A percentile compares a stretch with the other conserved stretches of the same genome.
Evolutionary conservation across 2,113 vertebrate species (phyloP).

Genomic region (Tachysurus vachellii): DNA sequence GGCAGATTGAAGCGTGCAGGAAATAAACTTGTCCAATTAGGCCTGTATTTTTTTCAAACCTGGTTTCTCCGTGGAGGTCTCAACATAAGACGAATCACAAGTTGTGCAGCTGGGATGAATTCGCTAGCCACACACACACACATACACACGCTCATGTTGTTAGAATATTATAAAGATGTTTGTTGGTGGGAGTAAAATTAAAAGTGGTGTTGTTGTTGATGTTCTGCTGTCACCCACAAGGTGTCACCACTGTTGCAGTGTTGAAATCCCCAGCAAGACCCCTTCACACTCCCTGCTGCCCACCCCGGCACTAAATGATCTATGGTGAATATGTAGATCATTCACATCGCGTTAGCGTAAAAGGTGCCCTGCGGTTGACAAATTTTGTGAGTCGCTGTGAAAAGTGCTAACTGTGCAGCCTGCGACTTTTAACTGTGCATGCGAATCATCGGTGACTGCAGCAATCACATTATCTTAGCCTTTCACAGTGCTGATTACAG

Average conservation of each 20-base stretch:
- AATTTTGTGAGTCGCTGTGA: constrained; percentile 73
- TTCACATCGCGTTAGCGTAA: constrained; percentile 76
- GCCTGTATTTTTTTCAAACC: neutral
- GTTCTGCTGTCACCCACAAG: constrained; percentile 69
- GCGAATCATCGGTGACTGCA: constrained; percentile 73
- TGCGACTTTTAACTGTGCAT: constrained; percentile 67
- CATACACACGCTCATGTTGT: no score
- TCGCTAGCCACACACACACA: neutral
- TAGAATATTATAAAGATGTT: neutral
- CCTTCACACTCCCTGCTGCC: neutral
- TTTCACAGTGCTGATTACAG: constrained; percentile 68
- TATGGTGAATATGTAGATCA: constrained; percentile 73
- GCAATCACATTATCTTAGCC: constrained; percentile 73
- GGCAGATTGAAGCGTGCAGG: neutral
- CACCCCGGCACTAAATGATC: constrained; percentile 54
- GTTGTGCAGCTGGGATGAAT: neutral
- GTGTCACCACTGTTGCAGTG: constrained; percentile 70
- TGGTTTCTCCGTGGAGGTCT: neutral
- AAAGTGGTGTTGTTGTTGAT: constrained; percentile 38
- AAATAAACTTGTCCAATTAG: neutral
- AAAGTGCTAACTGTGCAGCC: constrained; percentile 80
- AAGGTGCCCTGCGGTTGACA: constrained; percentile 70
- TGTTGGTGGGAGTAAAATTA: neutral
- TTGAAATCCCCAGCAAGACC: constrained; percentile 59
- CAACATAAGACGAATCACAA: neutral